Base-by-base conservation (phyloP, 2,888 invertebrate genomes). In the Ochlodes sylvanus region DNA sequence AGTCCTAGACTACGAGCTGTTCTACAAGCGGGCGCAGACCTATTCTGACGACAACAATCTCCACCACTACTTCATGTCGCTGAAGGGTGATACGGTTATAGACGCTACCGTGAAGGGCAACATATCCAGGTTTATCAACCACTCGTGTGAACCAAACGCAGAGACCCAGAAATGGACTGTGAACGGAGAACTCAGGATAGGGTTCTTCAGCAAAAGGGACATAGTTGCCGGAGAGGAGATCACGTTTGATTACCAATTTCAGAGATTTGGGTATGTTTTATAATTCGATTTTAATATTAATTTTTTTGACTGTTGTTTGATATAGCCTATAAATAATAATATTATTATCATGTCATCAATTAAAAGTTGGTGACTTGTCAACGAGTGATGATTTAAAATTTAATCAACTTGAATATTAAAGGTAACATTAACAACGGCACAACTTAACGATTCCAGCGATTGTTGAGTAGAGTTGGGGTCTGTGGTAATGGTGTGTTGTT, bases 111-210 rank as follows among this genome's bases (percentile, higher is more conserved):
- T 95, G 76, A 98, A 97, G 87, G 99, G 99, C 41, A 99, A 99
- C 85, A 96, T 98, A 70, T 99, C 99, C 0, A 94, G 99, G 50
- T 99, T 99, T 83, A 99, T 99, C 77, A 99, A 99, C 89, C 99
- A 99, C 86, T 99, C 99, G 56, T 99, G 99, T 85, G 98, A 99
- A 78, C 99, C 99, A 0, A 99, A 99, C 87, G 98, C 99, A 4
- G 98, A 98, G 90, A 99, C 99, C 0, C 99, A 99, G 89, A 99
- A 99, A 91, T 98, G 98, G 98, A 98, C 98, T 0, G 98, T 98
- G 0, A 98, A 98, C 79, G 98, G 98, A 0, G 98, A 98, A 85
- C 90, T 99, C 55, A 94, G 99, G 74, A 98, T 99, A 77, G 99
- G 99, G 0, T 99, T 99, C 93, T 99, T 99, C 89, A 97, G 98